phyloP scores from a whole-genome alignment of 2,797 vertebrate species.

The Epinephelus malabaricus region DNA sequence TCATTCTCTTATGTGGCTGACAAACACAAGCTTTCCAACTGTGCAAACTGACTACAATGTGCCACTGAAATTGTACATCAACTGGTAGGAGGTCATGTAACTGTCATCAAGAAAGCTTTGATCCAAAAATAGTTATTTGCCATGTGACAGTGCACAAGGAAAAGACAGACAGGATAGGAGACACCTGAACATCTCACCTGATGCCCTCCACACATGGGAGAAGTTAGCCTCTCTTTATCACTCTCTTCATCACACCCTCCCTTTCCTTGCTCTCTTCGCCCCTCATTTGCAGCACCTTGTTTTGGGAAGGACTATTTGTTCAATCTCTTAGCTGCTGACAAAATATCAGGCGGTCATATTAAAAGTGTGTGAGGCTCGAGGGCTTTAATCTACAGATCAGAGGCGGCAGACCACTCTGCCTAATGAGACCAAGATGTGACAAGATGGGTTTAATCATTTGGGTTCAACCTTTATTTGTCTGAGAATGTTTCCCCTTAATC shows the following conservation, averaged over 20 bases:
- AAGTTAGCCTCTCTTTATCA: neutral
- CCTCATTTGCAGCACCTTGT: neutral
- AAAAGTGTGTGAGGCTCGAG: constrained; percentile 9
- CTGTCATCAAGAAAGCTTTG: neutral
- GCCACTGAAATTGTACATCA: constrained; percentile 15
- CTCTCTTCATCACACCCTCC: neutral
- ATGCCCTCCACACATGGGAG: too few species aligned
- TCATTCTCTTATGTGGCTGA: neutral
- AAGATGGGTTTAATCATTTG: neutral
- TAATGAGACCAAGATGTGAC: constrained; percentile 28
- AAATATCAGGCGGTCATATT: neutral
- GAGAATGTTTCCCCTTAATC: too few species aligned
- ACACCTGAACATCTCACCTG: neutral
- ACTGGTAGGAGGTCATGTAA: constrained; percentile 27
- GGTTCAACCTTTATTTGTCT: constrained; percentile 1
- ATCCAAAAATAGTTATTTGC: neutral
- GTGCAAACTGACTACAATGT: neutral
- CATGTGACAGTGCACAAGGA: neutral
- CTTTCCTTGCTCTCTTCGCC: neutral
- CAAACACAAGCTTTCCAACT: constrained; percentile 19
- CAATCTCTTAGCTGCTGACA: neutral
- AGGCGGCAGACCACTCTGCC: constrained; percentile 1
- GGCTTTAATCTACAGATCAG: constrained; percentile 43
- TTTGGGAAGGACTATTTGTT: constrained; percentile 24
- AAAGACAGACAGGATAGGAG: neutral